phyloP scores from a whole-genome alignment of 2,113 vertebrate species.

The Columba livia region DNA sequence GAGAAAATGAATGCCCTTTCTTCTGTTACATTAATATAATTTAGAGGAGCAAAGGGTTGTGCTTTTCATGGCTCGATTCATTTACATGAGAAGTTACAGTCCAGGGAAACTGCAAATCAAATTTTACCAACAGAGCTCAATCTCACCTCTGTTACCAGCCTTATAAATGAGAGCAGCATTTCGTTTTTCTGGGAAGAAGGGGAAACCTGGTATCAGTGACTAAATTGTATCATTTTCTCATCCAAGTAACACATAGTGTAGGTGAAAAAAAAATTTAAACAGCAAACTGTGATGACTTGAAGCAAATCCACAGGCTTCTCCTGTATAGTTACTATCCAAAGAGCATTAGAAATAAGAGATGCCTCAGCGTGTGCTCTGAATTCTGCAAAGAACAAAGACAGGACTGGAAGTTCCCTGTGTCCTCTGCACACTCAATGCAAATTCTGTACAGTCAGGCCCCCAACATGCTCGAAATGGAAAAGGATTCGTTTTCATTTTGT shows the following conservation, averaged over 20 bases:
- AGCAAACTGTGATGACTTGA: not conserved
- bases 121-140: not conserved
- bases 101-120: not conserved
- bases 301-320: not conserved
- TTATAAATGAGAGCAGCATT: not conserved
- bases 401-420: not conserved
- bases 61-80: not conserved
- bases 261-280: not conserved
- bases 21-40: not conserved
- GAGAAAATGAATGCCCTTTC: not conserved
- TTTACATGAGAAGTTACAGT: not conserved
- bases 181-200: not conserved
- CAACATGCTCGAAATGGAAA: accelerated
- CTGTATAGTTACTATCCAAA: not conserved
- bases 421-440: not conserved
- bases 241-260: not conserved
- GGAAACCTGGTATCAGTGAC: not conserved
- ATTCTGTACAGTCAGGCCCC: not conserved
- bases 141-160: not conserved
- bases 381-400: not conserved
- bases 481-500: accelerated
- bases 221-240: not conserved
- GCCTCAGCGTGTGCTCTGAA: not conserved
- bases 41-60: not conserved
- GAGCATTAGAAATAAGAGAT: not conserved